These are phyloP conservation scores for Oreonectes daqikongensis DNA, from an alignment of 2,797 vertebrate species.

Conservation along the genomic window DNA sequence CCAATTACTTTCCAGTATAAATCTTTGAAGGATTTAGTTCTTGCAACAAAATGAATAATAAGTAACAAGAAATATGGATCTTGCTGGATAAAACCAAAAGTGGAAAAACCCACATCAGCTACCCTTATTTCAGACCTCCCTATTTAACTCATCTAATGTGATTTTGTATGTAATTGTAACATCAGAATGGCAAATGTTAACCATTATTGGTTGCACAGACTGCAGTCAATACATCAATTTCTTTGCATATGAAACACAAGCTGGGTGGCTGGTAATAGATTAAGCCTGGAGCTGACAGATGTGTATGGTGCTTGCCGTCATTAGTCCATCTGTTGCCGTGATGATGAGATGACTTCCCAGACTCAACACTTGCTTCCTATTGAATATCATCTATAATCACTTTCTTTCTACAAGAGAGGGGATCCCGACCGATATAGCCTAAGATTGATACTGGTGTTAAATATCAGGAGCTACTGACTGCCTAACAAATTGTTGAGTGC, in stretches of 20 bases:
- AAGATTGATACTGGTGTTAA: background rate
- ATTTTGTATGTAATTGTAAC: background rate
- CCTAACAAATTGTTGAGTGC: background rate
- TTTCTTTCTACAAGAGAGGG: slow-evolving; percentile 20
- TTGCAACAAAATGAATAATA: too few relatives aligned
- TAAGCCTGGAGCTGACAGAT: slow-evolving; percentile 49
- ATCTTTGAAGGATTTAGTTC: too few relatives aligned
- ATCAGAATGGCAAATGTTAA: background rate
- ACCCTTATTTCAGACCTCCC: background rate
- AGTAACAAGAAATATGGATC: too few relatives aligned
- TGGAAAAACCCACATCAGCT: background rate
- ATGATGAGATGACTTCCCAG: slow-evolving; percentile 52
- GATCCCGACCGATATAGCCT: slow-evolving; percentile 1
- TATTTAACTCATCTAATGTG: background rate
- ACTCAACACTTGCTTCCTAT: slow-evolving; percentile 11
- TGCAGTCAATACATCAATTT: slow-evolving; percentile 14
- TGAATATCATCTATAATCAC: slow-evolving; percentile 34
- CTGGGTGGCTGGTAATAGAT: slow-evolving; percentile 43
- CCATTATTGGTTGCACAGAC: slow-evolving; percentile 16
- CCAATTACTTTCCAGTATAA: too few relatives aligned
- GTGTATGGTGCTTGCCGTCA: slow-evolving; percentile 29
- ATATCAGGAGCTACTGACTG: background rate
- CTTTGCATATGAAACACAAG: slow-evolving; percentile 41
- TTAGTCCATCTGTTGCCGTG: slow-evolving; percentile 57
- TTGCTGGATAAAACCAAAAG: too few relatives aligned